phyloP scores from a whole-genome alignment of 2,888 invertebrate species.

The Aphodius sticticus region DNA sequence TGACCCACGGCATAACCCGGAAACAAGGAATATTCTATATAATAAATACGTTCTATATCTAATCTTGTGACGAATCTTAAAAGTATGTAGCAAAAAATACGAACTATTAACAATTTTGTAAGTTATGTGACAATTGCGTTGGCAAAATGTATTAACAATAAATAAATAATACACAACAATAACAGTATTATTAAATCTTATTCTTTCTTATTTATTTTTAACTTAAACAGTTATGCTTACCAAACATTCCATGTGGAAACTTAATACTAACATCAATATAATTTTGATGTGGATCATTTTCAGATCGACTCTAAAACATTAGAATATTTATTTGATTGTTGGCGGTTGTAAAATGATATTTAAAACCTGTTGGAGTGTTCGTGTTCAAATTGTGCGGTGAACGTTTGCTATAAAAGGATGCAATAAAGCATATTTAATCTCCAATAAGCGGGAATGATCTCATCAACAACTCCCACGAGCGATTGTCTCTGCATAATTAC shows the following conservation, averaged over 20 bases:
- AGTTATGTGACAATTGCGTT: background rate
- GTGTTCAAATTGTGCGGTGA: background rate
- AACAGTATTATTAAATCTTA: too few species aligned
- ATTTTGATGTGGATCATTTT: background rate
- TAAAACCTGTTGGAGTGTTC: background rate
- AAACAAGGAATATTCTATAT: too few species aligned
- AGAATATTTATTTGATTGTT: background rate
- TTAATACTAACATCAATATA: background rate
- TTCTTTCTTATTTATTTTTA: too few species aligned
- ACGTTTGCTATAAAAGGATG: background rate
- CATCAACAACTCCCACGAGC: background rate
- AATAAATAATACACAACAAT: too few species aligned
- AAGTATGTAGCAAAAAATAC: too few species aligned
- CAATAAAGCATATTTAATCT: slow-evolving; percentile 4
- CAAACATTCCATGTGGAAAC: background rate
- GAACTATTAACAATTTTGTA: background rate
- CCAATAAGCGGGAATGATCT: background rate
- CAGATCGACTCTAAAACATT: background rate
- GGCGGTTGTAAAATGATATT: too few species aligned
- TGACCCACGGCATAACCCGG: too few species aligned
- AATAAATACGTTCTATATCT: too few species aligned
- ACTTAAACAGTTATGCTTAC: background rate
- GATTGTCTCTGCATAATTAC: background rate
- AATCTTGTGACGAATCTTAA: too few species aligned
- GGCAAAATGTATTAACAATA: too few species aligned